Evolutionary conservation across 2,888 invertebrate genomes (phyloP).

Genomic region (Acleris emargana): DNA sequence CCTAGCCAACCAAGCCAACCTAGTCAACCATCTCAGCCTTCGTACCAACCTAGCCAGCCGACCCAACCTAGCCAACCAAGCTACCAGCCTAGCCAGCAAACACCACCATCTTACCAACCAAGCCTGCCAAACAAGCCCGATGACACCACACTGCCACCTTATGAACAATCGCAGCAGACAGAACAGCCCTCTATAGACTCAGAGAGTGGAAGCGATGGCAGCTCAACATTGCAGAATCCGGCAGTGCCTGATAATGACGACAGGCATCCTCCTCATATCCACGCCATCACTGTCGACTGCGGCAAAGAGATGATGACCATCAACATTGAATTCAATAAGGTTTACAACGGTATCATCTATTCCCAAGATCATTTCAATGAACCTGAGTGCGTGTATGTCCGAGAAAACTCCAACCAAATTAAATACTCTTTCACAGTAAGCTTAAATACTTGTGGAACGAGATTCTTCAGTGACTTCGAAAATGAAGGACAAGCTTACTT

Average conservation of each 20-base stretch:
- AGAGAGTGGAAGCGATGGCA: conserved; percentile 40
- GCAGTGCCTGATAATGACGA: conserved; percentile 80
- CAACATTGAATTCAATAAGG: conserved; percentile 89
- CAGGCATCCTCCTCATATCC: conserved; percentile 90
- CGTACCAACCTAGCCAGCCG: conserved; percentile 51
- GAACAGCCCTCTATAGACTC: conserved; percentile 42
- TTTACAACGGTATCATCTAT: conserved; percentile 91
- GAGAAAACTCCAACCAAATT: conserved; percentile 86
- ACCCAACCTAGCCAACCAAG: conserved; percentile 43
- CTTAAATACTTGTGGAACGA: conserved; percentile 90
- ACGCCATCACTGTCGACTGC: conserved; percentile 89
- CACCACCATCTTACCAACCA: conserved; percentile 43
- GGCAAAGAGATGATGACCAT: conserved; percentile 93
- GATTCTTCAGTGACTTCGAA: conserved; percentile 90
- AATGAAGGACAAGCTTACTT: conserved; percentile 91
- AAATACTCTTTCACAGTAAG: conserved; percentile 90
- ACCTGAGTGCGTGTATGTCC: conserved; percentile 89
- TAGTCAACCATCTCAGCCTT: conserved; percentile 45
- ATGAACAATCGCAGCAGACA: conserved; percentile 42
- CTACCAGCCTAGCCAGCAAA: conserved; percentile 47
- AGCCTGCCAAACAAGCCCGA: conserved; percentile 46
- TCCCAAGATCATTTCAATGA: conserved; percentile 89
- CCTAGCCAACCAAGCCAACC: conserved; percentile 44
- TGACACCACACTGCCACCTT: conserved; percentile 41
- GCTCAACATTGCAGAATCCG: conserved; percentile 40